Base-by-base conservation (phyloP, 1,140 invertebrate species). In the Pygmarrhopalites habei region DNA sequence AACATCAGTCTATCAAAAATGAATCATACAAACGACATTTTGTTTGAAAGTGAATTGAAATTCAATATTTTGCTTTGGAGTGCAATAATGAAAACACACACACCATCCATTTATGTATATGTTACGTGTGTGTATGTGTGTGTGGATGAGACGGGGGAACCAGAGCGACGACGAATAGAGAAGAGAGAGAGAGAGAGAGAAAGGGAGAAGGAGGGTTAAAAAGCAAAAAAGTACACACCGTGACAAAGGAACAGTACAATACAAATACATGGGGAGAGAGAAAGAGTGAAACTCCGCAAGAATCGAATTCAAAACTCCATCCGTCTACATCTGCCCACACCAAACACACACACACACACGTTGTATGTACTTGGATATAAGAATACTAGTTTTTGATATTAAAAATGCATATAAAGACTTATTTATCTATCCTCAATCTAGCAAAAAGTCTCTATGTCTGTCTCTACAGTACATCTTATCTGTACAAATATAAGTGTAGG, bases 61-160 rank as follows among this genome's bases (percentile, higher is more conserved):
- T 67, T 67, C 68, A 67, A 70, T 70, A 70, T 70, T 70, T 67
- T 69, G 59, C 62, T 69, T 62, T 65, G 63, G 60, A 64, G 55
- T 61, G 61, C 32, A 61, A 64, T 55, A 66, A 63, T 60, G 58
- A 66, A 62, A 62, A 68, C 56, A 61, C 41, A 26, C 14, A 28
- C 32, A 35, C 32, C 15, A 15, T 35, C 5, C 32, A 35, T 35
- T n/a, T n/a, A n/a, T 35, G 32, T 35, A 35, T 7, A 35, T 35
- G 5, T 5, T 35, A 35, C 32, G 15, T 21, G 28, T 44, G 26
- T 39, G 56, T 35, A 35, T 19, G 60, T 25, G 26, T 32, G 49
- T 53, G 19, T 47, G 55, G 53, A 58, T n/a, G 44, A 64, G 30
- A 59, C 15, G 49, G 30, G 26, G 32, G 15, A 21, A 28, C 17